A percentile compares a stretch with the other conserved stretches of the same genome.
Conservation (phyloP, 2,888 invertebrate species). For the Trichogramma dendrolimi region DNA sequence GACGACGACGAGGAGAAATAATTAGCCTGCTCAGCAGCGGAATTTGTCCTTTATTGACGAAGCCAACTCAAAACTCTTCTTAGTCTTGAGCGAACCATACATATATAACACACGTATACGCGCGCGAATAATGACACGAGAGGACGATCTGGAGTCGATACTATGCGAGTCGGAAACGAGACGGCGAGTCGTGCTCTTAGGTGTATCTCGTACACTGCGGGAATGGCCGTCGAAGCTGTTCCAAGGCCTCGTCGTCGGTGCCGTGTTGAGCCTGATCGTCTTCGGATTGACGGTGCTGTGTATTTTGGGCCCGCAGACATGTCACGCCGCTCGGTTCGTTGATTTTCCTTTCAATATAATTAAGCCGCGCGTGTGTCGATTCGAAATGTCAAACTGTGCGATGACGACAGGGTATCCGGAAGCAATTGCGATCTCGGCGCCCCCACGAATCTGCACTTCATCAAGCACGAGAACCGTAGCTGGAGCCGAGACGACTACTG, state of each 20-base stretch:
- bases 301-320: neutral
- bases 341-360: neutral
- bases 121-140: too few species aligned
- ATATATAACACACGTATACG: too few species aligned
- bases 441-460: slow-evolving; percentile 38
- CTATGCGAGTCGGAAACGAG: too few species aligned
- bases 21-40: too few species aligned
- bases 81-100: too few species aligned
- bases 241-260: neutral
- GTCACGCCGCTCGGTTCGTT: neutral
- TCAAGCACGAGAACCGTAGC: slow-evolving; percentile 39
- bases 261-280: neutral
- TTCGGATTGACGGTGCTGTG: neutral
- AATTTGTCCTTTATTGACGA: too few species aligned
- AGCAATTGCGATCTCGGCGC: neutral
- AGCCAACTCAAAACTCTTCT: too few species aligned
- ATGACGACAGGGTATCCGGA: neutral
- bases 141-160: too few species aligned
- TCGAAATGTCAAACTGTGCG: neutral
- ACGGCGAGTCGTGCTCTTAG: too few species aligned
- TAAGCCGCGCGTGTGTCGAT: neutral
- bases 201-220: too few species aligned
- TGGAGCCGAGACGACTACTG: slow-evolving; percentile 42
- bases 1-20: too few species aligned
- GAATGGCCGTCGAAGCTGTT: too few species aligned